Evolutionary conservation across 2,797 vertebrate species (phyloP).

Genomic region (Rhynchotus rufescens): DNA sequence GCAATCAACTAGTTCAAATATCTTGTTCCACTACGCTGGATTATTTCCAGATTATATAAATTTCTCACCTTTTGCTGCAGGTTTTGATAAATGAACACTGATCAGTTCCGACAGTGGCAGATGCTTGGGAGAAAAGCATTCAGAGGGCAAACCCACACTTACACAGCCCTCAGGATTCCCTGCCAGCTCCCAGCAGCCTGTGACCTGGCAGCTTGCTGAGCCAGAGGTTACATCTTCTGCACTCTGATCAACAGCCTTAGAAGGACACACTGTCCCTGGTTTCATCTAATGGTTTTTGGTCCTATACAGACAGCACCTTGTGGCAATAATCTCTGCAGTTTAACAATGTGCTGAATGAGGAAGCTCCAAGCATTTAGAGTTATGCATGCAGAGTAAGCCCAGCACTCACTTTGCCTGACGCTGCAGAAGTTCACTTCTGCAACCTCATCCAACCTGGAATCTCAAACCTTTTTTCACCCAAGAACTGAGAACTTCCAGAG

Average conservation of each 20-base stretch:
- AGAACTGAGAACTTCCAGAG: neutral
- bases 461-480: neutral
- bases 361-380: neutral
- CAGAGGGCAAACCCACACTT: neutral
- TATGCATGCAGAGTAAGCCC: neutral
- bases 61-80: neutral
- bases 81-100: neutral
- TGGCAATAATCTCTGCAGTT: neutral
- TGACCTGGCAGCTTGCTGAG: neutral
- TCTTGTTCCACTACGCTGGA: neutral
- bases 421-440: neutral
- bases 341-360: neutral
- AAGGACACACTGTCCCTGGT: slow-evolving; percentile 31
- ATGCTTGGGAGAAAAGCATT: neutral
- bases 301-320: neutral
- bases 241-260: slow-evolving; percentile 35
- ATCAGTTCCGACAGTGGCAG: neutral
- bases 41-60: neutral
- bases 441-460: neutral
- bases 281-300: neutral
- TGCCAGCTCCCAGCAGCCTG: neutral
- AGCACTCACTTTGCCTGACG: neutral
- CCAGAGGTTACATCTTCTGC: neutral
- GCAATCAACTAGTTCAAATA: neutral
- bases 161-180: neutral